Conservation (phyloP, 2,888 invertebrate species). For the Lydus trimaculatus region DNA sequence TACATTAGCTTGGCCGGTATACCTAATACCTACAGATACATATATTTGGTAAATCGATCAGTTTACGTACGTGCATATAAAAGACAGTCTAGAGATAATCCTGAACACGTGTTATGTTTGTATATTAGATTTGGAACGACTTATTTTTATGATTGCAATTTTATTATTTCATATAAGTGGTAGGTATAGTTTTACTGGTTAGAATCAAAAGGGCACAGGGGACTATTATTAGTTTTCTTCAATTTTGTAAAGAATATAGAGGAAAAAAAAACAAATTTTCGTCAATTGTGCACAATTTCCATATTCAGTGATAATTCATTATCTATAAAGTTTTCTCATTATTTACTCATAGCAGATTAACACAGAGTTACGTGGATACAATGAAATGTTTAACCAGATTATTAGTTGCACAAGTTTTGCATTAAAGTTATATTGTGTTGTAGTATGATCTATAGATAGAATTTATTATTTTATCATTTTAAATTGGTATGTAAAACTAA, state of each 20-base stretch:
- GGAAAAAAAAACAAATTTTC: background rate
- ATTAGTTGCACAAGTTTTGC: constrained; percentile 43
- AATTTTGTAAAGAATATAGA: no score
- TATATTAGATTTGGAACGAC: constrained; percentile 41
- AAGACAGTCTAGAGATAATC: constrained; percentile 26
- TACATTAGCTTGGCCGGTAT: constrained; percentile 52
- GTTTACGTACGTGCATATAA: constrained; percentile 38
- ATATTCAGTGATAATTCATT: constrained; percentile 34
- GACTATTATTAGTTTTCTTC: background rate
- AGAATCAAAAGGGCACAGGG: background rate
- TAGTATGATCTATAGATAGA: no score
- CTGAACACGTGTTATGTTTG: constrained; percentile 44
- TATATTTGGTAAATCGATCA: constrained; percentile 53
- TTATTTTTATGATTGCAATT: constrained; percentile 39
- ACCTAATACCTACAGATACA: constrained; percentile 44
- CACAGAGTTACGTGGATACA: constrained; percentile 39
- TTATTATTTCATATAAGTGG: constrained; percentile 32
- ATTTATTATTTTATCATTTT: no score
- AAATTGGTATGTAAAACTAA: no score
- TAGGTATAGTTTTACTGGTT: no score
- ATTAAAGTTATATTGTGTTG: constrained; percentile 35
- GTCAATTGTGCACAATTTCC: background rate
- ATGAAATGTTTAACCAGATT: constrained; percentile 49
- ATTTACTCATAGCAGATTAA: constrained; percentile 46
- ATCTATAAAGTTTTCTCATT: constrained; percentile 48